Evolutionary conservation across 2,113 vertebrate species (phyloP).

Genomic region (Siniperca chuatsi): DNA sequence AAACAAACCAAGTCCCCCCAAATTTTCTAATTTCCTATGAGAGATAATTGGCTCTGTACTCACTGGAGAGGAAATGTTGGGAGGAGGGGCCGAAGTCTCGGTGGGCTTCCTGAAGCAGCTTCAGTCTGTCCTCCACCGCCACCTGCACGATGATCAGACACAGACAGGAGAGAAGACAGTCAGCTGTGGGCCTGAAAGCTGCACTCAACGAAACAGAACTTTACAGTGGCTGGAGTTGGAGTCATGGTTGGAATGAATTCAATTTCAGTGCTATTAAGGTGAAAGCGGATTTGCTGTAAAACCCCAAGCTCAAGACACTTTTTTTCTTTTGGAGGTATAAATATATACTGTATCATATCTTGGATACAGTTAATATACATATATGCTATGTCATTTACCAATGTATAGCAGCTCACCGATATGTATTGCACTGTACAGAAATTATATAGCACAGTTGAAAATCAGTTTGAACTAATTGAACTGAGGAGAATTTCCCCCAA

Average conservation of each 20-base stretch:
- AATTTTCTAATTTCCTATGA: slow-evolving; percentile 8
- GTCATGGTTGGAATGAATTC: slow-evolving; percentile 46
- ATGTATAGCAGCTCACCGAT: background rate
- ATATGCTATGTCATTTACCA: background rate
- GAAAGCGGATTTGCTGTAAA: slow-evolving; percentile 36
- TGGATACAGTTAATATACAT: background rate
- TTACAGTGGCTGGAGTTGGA: slow-evolving; percentile 33
- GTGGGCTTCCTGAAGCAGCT: slow-evolving; percentile 94
- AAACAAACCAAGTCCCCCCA: slow-evolving; percentile 11
- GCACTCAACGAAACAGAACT: slow-evolving; percentile 17
- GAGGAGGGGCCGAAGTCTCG: slow-evolving; percentile 95
- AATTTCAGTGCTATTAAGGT: slow-evolving; percentile 43
- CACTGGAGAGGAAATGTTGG: slow-evolving; percentile 97
- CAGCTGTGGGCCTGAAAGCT: slow-evolving; percentile 16
- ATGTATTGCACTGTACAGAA: background rate
- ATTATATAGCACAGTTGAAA: background rate
- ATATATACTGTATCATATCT: slow-evolving; percentile 1
- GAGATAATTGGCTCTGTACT: slow-evolving; percentile 75
- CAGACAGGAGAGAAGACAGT: slow-evolving; percentile 18
- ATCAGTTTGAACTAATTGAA: background rate
- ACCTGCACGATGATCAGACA: slow-evolving; percentile 81
- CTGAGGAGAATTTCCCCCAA: background rate
- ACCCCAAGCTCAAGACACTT: background rate
- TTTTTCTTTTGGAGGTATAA: slow-evolving; percentile 9
- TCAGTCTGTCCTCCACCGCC: slow-evolving; percentile 93